Conservation (phyloP, 2,888 invertebrate species). For the Nemotelus nigrinus region DNA sequence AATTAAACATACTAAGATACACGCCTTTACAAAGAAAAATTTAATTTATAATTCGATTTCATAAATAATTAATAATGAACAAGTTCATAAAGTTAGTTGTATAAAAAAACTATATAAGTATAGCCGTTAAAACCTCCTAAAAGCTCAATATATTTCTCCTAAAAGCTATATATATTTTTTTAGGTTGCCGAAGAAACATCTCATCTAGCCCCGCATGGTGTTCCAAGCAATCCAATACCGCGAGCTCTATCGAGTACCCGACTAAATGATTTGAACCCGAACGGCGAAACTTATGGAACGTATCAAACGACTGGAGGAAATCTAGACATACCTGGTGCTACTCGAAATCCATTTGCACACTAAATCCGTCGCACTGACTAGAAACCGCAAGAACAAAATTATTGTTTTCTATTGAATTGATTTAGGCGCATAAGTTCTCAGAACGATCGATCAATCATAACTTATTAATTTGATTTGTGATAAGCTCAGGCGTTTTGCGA, state of each 20-base stretch:
- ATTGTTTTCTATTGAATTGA: background rate
- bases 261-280: conserved; percentile 79
- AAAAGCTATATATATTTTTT: too few relatives aligned
- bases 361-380: conserved; percentile 49
- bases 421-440: background rate
- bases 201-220: conserved; percentile 94
- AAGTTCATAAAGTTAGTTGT: too few relatives aligned
- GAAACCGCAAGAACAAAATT: background rate
- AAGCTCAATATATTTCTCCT: too few relatives aligned
- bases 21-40: too few relatives aligned
- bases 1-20: too few relatives aligned
- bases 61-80: too few relatives aligned
- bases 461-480: background rate
- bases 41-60: too few relatives aligned
- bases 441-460: background rate
- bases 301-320: conserved; percentile 76
- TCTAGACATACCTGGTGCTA: conserved; percentile 71
- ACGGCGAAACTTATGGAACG: conserved; percentile 75
- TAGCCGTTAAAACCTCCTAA: too few relatives aligned
- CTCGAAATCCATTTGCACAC: conserved; percentile 66
- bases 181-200: conserved; percentile 74
- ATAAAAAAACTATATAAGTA: too few relatives aligned
- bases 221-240: conserved; percentile 90
- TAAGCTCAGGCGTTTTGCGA: background rate
- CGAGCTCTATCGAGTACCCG: conserved; percentile 84